Evolutionary conservation across 2,888 invertebrate species (phyloP).

Genomic region (Bibio marci): DNA sequence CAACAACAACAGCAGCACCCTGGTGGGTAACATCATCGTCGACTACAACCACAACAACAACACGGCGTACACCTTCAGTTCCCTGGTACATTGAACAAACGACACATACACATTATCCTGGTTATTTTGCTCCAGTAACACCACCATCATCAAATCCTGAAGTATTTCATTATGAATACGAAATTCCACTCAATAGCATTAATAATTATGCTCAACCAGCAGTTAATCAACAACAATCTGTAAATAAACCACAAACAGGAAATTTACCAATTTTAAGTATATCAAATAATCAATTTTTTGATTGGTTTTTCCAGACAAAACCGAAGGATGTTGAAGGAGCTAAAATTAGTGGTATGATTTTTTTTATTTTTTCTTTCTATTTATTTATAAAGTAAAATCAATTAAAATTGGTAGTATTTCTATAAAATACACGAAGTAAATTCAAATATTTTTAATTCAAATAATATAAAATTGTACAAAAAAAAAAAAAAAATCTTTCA

Average conservation of each 20-base stretch:
- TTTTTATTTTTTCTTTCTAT: too few relatives aligned
- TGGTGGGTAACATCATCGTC: neutral
- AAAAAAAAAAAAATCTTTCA: too few relatives aligned
- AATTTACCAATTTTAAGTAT: constrained; percentile 3
- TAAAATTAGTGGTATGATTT: too few relatives aligned
- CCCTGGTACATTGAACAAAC: constrained; percentile 4
- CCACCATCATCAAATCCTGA: neutral
- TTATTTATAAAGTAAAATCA: too few relatives aligned
- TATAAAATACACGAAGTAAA: constrained; percentile 11
- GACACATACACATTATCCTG: constrained; percentile 9
- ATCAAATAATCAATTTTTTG: constrained; percentile 9
- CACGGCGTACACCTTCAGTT: neutral
- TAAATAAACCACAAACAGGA: constrained; percentile 3
- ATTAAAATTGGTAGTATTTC: neutral
- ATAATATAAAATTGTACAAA: too few relatives aligned
- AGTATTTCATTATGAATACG: neutral
- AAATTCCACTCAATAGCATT: constrained; percentile 3
- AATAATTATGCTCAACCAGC: neutral
- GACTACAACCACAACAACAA: neutral
- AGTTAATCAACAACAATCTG: neutral
- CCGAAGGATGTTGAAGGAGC: constrained; percentile 7
- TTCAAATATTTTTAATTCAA: too few relatives aligned
- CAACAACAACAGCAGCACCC: neutral
- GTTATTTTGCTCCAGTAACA: constrained; percentile 5
- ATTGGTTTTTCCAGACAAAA: constrained; percentile 12